A percentile compares a stretch with the other conserved stretches of the same genome.
phyloP scores from a whole-genome alignment of 2,888 invertebrate genomes.

The Phanerotoma sp. region DNA sequence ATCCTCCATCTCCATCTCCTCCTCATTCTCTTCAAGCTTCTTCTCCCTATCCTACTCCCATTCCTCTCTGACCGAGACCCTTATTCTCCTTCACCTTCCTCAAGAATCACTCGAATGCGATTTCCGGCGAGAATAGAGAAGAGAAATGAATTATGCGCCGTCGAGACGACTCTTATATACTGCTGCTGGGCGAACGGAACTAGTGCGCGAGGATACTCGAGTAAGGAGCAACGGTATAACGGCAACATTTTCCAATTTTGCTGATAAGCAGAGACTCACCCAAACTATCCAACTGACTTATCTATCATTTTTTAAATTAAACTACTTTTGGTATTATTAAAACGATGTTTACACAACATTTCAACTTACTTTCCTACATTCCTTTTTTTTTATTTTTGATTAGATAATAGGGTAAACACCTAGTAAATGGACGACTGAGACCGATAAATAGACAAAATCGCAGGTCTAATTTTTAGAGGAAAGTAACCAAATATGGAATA shows the following conservation, averaged over 20 bases:
- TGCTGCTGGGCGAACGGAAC: slow-evolving; percentile 23
- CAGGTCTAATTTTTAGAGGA: too few species aligned
- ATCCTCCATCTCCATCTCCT: slow-evolving; percentile 23
- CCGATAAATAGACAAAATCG: too few species aligned
- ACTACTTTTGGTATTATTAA: neutral
- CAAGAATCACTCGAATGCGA: slow-evolving; percentile 53
- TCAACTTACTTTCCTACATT: too few species aligned
- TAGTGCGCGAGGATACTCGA: slow-evolving; percentile 1
- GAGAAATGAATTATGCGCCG: slow-evolving; percentile 44
- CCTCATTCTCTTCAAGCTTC: slow-evolving; percentile 20
- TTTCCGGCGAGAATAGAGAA: slow-evolving; percentile 42
- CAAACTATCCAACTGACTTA: slow-evolving; percentile 9
- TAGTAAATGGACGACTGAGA: too few species aligned
- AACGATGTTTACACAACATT: too few species aligned
- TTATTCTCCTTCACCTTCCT: slow-evolving; percentile 32
- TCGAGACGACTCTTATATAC: slow-evolving; percentile 38
- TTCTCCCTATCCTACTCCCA: slow-evolving; percentile 23
- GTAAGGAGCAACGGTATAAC: slow-evolving; percentile 12
- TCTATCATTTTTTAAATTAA: neutral
- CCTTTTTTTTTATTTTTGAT: too few species aligned
- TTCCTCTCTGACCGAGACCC: slow-evolving; percentile 7
- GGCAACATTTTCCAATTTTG: slow-evolving; percentile 35
- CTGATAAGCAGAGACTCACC: slow-evolving; percentile 12
- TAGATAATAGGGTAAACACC: too few species aligned
- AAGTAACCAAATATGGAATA: too few species aligned